A percentile compares a stretch with the other conserved stretches of the same genome.
These are phyloP conservation scores for Plecturocebus donacophilus DNA, from an alignment of 2,113 vertebrate genomes.

Conservation along the genomic window DNA sequence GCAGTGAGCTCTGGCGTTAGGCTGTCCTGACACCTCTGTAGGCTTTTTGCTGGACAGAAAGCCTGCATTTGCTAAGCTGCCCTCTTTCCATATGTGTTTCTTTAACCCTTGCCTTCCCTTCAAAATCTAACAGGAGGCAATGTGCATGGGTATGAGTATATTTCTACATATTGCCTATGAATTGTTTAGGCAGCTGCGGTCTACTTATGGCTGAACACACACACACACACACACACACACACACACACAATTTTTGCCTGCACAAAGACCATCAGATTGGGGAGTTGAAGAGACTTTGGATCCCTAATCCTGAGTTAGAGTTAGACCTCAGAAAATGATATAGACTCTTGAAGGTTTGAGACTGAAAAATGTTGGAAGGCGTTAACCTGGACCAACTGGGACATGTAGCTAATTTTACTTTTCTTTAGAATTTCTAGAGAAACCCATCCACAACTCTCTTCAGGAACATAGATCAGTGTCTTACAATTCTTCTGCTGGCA, in stretches of 20 bases:
- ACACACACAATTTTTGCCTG: neutral
- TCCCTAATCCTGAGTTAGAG: neutral
- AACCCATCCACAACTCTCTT: neutral
- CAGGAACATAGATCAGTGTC: neutral
- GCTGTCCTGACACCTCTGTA: too few species aligned
- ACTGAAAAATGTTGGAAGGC: neutral
- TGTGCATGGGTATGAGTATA: too few species aligned
- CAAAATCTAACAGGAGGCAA: too few species aligned
- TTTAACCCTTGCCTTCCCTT: too few species aligned
- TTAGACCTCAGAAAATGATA: neutral
- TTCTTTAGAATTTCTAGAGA: constrained; percentile 45
- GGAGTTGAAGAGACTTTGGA: neutral
- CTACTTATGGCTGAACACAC: neutral
- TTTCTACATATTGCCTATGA: accelerated
- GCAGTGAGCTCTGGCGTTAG: too few species aligned
- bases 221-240: too few species aligned
- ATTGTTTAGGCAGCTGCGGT: neutral
- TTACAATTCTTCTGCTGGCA: neutral
- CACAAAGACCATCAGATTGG: neutral
- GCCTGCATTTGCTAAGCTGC: too few species aligned
- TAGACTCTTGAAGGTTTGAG: neutral
- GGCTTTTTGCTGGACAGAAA: too few species aligned
- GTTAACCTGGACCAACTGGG: neutral
- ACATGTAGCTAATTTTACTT: neutral
- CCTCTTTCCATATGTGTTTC: too few species aligned